Evolutionary conservation across 1,140 invertebrate species (phyloP).

Genomic region (Neoseiulus cucumeris): DNA sequence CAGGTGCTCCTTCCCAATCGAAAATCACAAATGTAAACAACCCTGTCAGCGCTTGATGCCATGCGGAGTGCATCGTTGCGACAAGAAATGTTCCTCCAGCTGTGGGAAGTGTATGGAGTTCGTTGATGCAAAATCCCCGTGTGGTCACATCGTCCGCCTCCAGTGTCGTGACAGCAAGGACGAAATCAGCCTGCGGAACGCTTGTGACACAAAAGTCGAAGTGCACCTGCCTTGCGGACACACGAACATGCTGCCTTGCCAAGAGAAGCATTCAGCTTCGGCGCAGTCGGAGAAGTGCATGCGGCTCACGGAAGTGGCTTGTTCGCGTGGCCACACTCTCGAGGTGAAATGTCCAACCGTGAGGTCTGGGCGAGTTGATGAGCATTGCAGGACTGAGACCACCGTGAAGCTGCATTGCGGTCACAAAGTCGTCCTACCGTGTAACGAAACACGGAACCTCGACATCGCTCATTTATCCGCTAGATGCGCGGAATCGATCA

Average conservation of each 20-base stretch:
- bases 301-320: neutral
- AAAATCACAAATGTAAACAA: neutral
- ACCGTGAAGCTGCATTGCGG: too few relatives aligned
- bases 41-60: slow-evolving; percentile 11
- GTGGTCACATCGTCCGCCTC: slow-evolving; percentile 16
- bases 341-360: too few relatives aligned
- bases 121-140: slow-evolving; percentile 10
- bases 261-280: too few relatives aligned
- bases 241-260: neutral
- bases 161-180: slow-evolving; percentile 13
- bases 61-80: slow-evolving; percentile 17
- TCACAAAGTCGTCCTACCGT: too few relatives aligned
- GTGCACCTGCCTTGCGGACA: neutral
- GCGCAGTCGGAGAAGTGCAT: neutral
- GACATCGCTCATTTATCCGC: too few relatives aligned
- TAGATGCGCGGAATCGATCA: too few relatives aligned
- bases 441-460: too few relatives aligned
- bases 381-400: neutral
- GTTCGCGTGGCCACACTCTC: too few relatives aligned
- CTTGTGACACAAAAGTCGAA: neutral
- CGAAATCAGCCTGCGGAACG: neutral
- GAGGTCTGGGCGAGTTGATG: neutral
- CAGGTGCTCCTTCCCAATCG: neutral
- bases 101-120: slow-evolving; percentile 15
- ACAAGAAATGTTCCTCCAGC: slow-evolving; percentile 10